phyloP scores from a whole-genome alignment of 1,140 invertebrate genomes.

The Diuraphis noxia region DNA sequence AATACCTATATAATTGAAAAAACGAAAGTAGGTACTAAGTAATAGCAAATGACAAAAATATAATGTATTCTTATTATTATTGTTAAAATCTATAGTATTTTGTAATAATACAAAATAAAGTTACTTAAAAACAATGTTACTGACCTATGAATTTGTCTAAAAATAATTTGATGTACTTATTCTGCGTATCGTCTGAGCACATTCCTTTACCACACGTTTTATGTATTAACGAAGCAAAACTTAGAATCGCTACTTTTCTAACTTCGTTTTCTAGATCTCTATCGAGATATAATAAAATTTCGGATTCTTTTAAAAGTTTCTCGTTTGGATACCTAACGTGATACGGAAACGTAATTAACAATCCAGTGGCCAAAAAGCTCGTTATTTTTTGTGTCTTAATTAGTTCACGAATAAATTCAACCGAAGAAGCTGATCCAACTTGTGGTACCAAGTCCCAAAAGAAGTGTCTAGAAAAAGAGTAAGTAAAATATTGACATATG shows the following conservation, averaged over 20 bases:
- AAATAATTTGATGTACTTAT: constrained; percentile 72
- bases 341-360: constrained; percentile 67
- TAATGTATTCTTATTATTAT: neutral
- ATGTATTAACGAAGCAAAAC: constrained; percentile 71
- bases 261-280: constrained; percentile 61
- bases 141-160: constrained; percentile 68
- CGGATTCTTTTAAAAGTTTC: constrained; percentile 61
- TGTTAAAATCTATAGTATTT: neutral
- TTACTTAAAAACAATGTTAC: neutral
- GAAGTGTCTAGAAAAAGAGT: constrained; percentile 64
- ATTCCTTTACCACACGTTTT: constrained; percentile 65
- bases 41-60: neutral
- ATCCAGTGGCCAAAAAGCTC: constrained; percentile 64
- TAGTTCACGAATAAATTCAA: constrained; percentile 68
- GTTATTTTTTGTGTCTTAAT: constrained; percentile 67
- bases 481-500: neutral
- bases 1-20: neutral
- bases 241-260: constrained; percentile 69
- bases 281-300: constrained; percentile 62
- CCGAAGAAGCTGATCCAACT: constrained; percentile 68
- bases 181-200: constrained; percentile 68
- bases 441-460: constrained; percentile 75
- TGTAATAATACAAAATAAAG: neutral
- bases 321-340: constrained; percentile 65
- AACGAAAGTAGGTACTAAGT: neutral